These are phyloP conservation scores for Lumbricus terrestris DNA, from an alignment of 2,888 invertebrate genomes.

Conservation along the genomic window DNA sequence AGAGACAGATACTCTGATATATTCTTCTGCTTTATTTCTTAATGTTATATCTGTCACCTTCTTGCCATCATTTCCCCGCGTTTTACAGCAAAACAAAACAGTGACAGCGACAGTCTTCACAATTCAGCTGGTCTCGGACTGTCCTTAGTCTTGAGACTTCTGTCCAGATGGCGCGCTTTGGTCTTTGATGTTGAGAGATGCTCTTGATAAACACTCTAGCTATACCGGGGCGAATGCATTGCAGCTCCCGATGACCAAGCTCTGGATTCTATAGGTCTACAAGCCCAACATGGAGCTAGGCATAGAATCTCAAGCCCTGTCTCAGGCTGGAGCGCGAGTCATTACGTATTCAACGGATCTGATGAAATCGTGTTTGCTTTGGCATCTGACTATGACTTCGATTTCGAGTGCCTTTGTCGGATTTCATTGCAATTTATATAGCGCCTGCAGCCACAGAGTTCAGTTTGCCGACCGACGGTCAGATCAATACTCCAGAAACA, in stretches of 20 bases:
- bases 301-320: not conserved
- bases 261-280: no score
- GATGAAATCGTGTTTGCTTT: not conserved
- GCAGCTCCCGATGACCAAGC: not conserved
- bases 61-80: not conserved
- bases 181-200: not conserved
- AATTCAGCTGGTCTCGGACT: not conserved
- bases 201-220: not conserved
- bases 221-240: no score
- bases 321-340: not conserved
- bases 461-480: not conserved
- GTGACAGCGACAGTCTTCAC: no score
- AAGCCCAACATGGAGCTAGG: no score
- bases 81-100: not conserved
- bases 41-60: not conserved
- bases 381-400: not conserved
- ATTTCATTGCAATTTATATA: not conserved
- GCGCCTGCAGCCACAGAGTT: not conserved
- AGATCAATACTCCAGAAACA: not conserved
- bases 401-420: not conserved
- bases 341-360: not conserved
- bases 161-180: not conserved
- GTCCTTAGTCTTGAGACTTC: not conserved
- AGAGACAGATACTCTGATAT: no score
- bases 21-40: no score